Conservation (phyloP, 2,888 invertebrate species). For the Micoletzkya japonica region DNA sequence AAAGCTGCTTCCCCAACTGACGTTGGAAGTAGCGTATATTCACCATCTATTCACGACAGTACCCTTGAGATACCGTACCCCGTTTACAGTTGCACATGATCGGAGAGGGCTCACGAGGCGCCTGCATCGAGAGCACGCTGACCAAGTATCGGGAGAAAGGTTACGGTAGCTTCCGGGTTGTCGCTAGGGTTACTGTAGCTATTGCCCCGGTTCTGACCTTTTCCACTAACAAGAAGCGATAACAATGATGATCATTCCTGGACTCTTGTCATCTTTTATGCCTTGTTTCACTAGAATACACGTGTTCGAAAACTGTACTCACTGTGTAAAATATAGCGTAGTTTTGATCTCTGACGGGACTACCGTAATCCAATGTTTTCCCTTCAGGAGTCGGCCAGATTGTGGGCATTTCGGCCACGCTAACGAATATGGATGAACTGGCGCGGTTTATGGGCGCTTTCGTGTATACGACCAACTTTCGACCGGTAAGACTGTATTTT, state of each 20-base stretch:
- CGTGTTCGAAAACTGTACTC: too few species aligned
- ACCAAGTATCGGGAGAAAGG: slow-evolving; percentile 74
- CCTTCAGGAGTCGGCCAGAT: slow-evolving; percentile 72
- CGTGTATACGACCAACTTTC: slow-evolving; percentile 81
- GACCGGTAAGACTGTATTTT: slow-evolving; percentile 74
- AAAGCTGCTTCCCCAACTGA: too few species aligned
- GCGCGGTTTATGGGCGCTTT: slow-evolving; percentile 79
- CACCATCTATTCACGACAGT: neutral
- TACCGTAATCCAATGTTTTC: neutral
- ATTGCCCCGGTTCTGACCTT: neutral
- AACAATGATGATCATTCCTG: too few species aligned
- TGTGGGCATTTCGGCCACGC: slow-evolving; percentile 95
- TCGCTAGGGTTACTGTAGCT: neutral
- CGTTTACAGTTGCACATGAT: slow-evolving; percentile 76
- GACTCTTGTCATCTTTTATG: too few species aligned
- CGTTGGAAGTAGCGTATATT: too few species aligned
- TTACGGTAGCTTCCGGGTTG: slow-evolving; percentile 4
- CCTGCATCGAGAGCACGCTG: slow-evolving; percentile 80
- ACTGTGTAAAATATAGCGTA: too few species aligned
- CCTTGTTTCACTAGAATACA: too few species aligned
- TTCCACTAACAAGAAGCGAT: too few species aligned
- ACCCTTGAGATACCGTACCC: neutral
- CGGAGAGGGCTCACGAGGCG: slow-evolving; percentile 81
- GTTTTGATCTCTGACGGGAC: neutral
- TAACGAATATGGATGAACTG: slow-evolving; percentile 84